Evolutionary conservation across 2,113 vertebrate genomes (phyloP).

Genomic region (Conger conger): DNA sequence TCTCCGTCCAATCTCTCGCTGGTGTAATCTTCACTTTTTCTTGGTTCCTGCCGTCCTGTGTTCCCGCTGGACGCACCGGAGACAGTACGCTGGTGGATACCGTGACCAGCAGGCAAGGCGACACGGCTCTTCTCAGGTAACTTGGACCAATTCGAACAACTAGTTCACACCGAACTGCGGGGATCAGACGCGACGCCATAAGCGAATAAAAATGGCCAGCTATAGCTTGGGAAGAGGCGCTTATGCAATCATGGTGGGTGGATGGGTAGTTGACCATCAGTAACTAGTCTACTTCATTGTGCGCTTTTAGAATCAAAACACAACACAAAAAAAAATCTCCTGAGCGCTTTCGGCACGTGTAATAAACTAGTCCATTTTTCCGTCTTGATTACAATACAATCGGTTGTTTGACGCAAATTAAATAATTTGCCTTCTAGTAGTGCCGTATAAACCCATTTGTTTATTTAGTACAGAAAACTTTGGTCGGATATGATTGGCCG

Average conservation of each 20-base stretch:
- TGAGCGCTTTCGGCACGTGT: not conserved
- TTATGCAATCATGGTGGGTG: not conserved
- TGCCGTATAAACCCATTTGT: too few relatives aligned
- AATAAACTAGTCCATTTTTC: not conserved
- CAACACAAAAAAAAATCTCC: not conserved
- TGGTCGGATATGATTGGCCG: not conserved
- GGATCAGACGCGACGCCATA: not conserved
- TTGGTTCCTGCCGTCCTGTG: constrained; percentile 86
- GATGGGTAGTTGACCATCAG: not conserved
- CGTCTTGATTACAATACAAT: not conserved
- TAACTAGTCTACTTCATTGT: not conserved
- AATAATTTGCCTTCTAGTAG: too few relatives aligned
- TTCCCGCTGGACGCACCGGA: constrained; percentile 87
- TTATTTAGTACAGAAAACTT: not conserved
- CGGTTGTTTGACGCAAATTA: too few relatives aligned
- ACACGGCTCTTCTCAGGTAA: constrained; percentile 95
- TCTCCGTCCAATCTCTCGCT: constrained; percentile 89
- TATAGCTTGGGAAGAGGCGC: not conserved
- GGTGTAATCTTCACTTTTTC: constrained; percentile 87
- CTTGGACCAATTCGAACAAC: constrained; percentile 47
- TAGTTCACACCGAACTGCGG: not conserved
- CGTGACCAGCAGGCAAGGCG: constrained; percentile 93
- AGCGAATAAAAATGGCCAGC: not conserved
- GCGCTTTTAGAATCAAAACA: not conserved
- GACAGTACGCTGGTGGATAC: constrained; percentile 88